Base-by-base conservation (phyloP, 2,888 invertebrate genomes). In the Crepidodera aurea region DNA sequence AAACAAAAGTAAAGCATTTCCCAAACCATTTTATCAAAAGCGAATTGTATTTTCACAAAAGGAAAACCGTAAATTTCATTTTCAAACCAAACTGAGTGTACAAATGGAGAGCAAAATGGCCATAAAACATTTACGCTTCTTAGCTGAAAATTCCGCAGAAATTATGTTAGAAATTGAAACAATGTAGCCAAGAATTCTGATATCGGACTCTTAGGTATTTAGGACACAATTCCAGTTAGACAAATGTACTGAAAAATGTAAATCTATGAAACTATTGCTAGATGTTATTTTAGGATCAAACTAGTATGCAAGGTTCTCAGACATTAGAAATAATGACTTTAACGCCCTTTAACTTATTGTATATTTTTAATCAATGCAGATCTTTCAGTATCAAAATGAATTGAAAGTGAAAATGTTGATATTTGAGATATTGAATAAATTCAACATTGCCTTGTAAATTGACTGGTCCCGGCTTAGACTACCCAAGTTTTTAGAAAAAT, bases 71-170 rank as follows among this genome's bases (percentile, higher is more conserved):
- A 16, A 44, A 44, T 22, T 44, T 25, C 44, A 22, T 44, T 44
- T 44, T 16, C 22, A n/a, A 8, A 25, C 12, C n/a, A 22, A 5
- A 4, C 22, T n/a, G 44, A 19, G n/a, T 22, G 13, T 22, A n/a
- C 10, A 44, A 22, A 44, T 22, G 29, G 29, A 42, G 42, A 42
- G 42, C 8, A 22, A 4, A 44, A 44, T 29, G 16, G 15, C 16
- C 22, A 34, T 51, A 51, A 51, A 51, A 51, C 51, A 34, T 32
- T 51, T 51, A 51, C 16, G 51, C 16, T 34, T 51, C 51, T 37
- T 37, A 22, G 37, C 18, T 37, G 16, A 34, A 37, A 51, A 32
- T 51, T 22, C 10, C 51, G n/a, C 34, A 51, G 27, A 7, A 32
- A 51, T 37, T 34, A 51, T 32, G 1, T 37, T 37, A 34, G 51